These are phyloP conservation scores for Otolemur garnettii DNA, from an alignment of 2,113 vertebrate species.

Conservation along the genomic window DNA sequence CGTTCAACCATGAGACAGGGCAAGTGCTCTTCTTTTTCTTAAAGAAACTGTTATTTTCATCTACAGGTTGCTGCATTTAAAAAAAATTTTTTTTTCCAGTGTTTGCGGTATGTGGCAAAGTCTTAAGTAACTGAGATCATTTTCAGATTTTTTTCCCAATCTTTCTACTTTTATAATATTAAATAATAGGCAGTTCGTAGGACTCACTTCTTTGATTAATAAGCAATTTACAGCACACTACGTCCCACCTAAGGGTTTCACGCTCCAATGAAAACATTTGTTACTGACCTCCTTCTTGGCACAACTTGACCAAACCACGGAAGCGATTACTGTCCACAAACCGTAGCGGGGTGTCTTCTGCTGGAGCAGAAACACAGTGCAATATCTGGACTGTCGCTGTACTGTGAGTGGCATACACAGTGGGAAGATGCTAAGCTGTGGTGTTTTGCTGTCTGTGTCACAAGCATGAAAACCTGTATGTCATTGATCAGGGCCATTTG, in stretches of 20 bases:
- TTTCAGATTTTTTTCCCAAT: slow-evolving; percentile 80
- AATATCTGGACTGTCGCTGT: slow-evolving; percentile 79
- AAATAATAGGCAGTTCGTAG: slow-evolving; percentile 79
- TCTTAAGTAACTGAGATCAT: slow-evolving; percentile 84
- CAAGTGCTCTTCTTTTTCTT: slow-evolving; percentile 80
- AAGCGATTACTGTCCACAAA: slow-evolving; percentile 77
- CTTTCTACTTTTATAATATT: slow-evolving; percentile 88
- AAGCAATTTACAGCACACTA: slow-evolving; percentile 76
- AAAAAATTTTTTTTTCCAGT: slow-evolving; percentile 77
- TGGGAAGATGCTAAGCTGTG: slow-evolving; percentile 83
- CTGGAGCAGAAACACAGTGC: slow-evolving; percentile 76
- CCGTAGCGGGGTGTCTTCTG: neutral
- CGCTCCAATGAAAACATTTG: slow-evolving; percentile 52
- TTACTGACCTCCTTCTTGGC: slow-evolving; percentile 70
- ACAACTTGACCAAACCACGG: slow-evolving; percentile 82
- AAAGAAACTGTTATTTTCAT: slow-evolving; percentile 75
- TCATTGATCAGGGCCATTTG: slow-evolving; percentile 72
- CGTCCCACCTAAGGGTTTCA: slow-evolving; percentile 67
- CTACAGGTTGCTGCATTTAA: slow-evolving; percentile 84
- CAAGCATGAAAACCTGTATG: slow-evolving; percentile 80
- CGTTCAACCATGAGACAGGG: slow-evolving; percentile 70
- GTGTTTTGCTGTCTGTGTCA: slow-evolving; percentile 85
- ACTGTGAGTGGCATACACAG: slow-evolving; percentile 81
- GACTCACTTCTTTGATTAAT: slow-evolving; percentile 81
- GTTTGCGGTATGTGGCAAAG: slow-evolving; percentile 77